Conservation (phyloP, 2,113 vertebrate species). For the Pogona vitticeps region DNA sequence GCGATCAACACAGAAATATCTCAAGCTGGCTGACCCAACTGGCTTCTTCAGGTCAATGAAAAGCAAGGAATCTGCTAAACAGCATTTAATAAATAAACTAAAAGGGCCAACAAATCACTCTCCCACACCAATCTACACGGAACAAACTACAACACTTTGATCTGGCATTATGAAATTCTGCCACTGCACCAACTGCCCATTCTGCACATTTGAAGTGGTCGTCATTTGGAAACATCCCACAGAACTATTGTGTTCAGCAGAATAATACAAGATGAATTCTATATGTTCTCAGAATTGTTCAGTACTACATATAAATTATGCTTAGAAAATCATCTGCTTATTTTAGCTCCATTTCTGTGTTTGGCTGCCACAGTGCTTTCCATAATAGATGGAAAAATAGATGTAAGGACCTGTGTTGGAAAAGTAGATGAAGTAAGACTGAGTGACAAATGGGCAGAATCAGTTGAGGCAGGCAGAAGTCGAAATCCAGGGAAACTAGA, state of each 20-base stretch:
- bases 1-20: no score
- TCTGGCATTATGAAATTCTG: not conserved
- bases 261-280: no score
- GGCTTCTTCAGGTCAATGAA: not conserved
- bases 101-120: not conserved
- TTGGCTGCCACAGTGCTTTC: not conserved
- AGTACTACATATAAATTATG: no score
- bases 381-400: not conserved
- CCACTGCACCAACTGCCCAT: no score
- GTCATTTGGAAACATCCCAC: no score
- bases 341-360: not conserved
- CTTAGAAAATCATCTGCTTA: not conserved
- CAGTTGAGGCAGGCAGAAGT: not conserved
- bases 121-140: not conserved
- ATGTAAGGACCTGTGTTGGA: not conserved
- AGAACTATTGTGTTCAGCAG: no score
- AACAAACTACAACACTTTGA: not conserved
- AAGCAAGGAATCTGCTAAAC: not conserved
- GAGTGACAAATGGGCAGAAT: not conserved
- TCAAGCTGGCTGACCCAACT: not conserved
- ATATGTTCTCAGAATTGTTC: no score
- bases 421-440: not conserved
- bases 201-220: no score
- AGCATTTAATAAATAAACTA: not conserved
- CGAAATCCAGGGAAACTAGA: not conserved